Percentiles rank a stretch among this genome's conserved stretches.
phyloP scores from a whole-genome alignment of 2,888 invertebrate genomes.

The Sinhomidia bicolor region DNA sequence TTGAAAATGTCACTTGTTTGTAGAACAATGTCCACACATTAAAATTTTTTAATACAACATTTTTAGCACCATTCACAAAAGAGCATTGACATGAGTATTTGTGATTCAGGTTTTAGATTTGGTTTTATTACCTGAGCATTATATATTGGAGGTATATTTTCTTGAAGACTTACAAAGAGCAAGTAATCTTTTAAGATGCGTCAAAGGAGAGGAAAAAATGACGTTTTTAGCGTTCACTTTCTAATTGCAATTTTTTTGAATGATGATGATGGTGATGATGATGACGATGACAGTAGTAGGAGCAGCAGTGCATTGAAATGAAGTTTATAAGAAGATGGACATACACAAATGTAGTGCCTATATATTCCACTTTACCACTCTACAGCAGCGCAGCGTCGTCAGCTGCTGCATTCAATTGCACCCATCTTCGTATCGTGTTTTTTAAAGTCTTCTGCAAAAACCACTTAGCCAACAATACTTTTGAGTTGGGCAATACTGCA shows the following conservation, averaged over 20 bases:
- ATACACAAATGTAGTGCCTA: not conserved
- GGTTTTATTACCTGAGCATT: not conserved
- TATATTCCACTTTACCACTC: not conserved
- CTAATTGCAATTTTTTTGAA: conserved; percentile 49
- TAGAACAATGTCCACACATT: not conserved
- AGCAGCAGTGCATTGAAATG: too few relatives aligned
- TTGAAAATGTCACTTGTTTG: not conserved
- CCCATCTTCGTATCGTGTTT: not conserved
- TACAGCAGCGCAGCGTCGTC: not conserved
- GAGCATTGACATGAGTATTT: not conserved
- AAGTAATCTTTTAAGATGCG: not conserved
- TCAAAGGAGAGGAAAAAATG: not conserved
- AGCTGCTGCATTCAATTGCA: not conserved
- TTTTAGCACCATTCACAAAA: not conserved
- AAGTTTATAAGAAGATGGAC: not conserved
- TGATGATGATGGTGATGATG: not conserved
- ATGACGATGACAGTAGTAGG: not conserved
- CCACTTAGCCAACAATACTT: not conserved
- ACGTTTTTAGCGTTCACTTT: conserved; percentile 54
- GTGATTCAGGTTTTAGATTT: not conserved
- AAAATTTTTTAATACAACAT: not conserved
- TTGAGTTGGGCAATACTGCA: not conserved
- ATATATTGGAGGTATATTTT: too few relatives aligned
- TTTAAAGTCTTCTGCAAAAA: not conserved
- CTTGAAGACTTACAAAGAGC: not conserved